A percentile compares a stretch with the other conserved stretches of the same genome.
phyloP scores from a whole-genome alignment of 2,888 invertebrate genomes.

The Pollenia angustigena region DNA sequence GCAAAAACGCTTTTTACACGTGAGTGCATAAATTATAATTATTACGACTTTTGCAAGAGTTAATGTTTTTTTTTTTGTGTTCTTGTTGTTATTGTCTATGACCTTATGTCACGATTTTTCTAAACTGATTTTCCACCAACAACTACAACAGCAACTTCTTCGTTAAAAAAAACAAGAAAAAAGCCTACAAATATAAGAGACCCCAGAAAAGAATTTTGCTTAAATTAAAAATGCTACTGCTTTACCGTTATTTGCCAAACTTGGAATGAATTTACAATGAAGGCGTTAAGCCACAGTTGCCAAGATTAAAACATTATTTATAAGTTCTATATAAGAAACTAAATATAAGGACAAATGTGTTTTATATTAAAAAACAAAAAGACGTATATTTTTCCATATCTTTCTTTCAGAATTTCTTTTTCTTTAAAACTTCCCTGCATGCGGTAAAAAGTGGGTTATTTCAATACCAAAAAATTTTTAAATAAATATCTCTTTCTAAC shows the following conservation, averaged over 20 bases:
- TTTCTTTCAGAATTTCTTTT: no score
- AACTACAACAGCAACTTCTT: conserved; percentile 26
- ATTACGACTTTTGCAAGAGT: conserved; percentile 65
- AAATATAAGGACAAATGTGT: no score
- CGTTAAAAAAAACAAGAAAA: background rate
- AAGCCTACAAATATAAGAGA: conserved; percentile 12
- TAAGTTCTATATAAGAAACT: no score
- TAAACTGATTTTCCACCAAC: conserved; percentile 67
- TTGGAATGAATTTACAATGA: background rate
- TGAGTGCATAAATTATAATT: conserved; percentile 74
- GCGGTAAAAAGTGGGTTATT: no score
- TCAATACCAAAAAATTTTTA: no score
- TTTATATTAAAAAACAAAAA: no score
- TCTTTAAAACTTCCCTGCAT: no score
- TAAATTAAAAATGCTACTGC: conserved; percentile 37
- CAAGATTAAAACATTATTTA: no score
- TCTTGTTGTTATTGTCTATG: conserved; percentile 50
- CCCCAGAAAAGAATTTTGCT: background rate
- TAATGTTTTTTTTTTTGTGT: conserved; percentile 29
- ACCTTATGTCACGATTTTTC: conserved; percentile 73
- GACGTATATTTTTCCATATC: no score
- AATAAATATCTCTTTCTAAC: no score
- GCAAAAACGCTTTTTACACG: conserved; percentile 64
- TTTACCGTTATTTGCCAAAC: background rate
- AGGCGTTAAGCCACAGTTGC: conserved; percentile 16